Conservation (phyloP, 92 coral and sea anemone genomes). For the Bergia sp. region DNA sequence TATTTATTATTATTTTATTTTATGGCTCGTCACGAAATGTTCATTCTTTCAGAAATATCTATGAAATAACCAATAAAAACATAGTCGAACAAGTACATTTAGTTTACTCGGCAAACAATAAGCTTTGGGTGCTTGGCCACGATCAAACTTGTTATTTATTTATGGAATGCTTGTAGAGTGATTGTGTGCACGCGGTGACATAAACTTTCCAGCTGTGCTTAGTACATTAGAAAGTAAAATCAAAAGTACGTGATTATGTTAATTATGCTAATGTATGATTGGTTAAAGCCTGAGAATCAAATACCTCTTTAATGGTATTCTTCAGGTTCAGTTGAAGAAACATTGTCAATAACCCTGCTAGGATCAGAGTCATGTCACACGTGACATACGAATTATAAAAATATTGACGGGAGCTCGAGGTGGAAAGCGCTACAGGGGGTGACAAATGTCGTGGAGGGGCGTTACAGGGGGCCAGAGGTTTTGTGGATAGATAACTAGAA, state of each 20-base stretch:
- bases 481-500: too few relatives aligned
- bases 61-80: not conserved
- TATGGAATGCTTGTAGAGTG: not conserved
- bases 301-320: not conserved
- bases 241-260: too few relatives aligned
- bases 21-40: not conserved
- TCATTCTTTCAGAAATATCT: too few relatives aligned
- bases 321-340: not conserved
- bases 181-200: constrained; percentile 14
- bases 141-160: not conserved
- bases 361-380: too few relatives aligned
- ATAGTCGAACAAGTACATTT: not conserved
- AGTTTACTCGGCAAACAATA: not conserved
- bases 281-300: not conserved
- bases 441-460: not conserved
- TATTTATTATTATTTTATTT: not conserved
- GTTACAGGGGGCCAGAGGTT: not conserved
- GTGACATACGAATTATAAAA: too few relatives aligned
- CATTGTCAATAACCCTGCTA: not conserved
- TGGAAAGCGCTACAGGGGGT: not conserved
- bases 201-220: constrained; percentile 8
- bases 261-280: not conserved
- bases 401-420: not conserved
- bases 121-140: not conserved
- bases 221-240: not conserved